Percentiles rank a stretch among this genome's conserved stretches.
phyloP scores from a whole-genome alignment of 1,140 invertebrate genomes.

The Drosophila ironensis region DNA sequence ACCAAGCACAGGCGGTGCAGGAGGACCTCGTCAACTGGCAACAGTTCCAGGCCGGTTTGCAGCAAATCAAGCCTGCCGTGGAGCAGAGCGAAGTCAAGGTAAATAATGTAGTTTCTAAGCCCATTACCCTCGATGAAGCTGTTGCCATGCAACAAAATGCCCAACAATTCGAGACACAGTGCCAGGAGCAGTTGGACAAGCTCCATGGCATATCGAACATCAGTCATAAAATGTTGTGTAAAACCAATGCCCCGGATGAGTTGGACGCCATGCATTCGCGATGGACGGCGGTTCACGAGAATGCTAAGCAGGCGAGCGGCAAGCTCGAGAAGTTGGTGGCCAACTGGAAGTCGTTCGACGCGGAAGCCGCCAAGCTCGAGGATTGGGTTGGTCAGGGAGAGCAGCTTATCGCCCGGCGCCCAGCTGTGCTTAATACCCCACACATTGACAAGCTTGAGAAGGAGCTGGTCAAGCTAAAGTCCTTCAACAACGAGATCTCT shows the following conservation, averaged over 20 bases:
- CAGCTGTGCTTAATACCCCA: conserved; percentile 85
- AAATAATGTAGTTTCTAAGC: conserved; percentile 88
- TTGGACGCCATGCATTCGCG: conserved; percentile 90
- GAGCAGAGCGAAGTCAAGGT: conserved; percentile 91
- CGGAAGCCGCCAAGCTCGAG: conserved; percentile 87
- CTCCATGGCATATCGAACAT: conserved; percentile 88
- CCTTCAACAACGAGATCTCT: conserved; percentile 90
- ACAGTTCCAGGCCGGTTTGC: conserved; percentile 89
- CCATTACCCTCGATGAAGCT: conserved; percentile 90
- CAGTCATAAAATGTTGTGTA: conserved; percentile 88
- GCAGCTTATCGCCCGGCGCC: conserved; percentile 84
- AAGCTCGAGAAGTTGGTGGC: conserved; percentile 90
- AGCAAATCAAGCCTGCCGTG: conserved; percentile 93
- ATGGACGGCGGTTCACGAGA: conserved; percentile 89
- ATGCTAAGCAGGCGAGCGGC: conserved; percentile 87
- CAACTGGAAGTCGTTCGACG: conserved; percentile 91
- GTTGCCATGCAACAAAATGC: conserved; percentile 88
- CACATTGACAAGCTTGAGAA: conserved; percentile 88
- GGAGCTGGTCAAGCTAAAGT: conserved; percentile 88
- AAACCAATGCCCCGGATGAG: conserved; percentile 89
- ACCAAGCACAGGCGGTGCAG: conserved; percentile 87
- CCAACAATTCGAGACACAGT: conserved; percentile 88
- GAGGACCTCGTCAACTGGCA: conserved; percentile 92
- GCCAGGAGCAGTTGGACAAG: conserved; percentile 88
- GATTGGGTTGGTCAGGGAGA: conserved; percentile 88